Evolutionary conservation across 35 echinoderm and acorn worm species (phyloP), one percentile per base, ranked within the genome.

Genomic region (Diadema setosum): DNA sequence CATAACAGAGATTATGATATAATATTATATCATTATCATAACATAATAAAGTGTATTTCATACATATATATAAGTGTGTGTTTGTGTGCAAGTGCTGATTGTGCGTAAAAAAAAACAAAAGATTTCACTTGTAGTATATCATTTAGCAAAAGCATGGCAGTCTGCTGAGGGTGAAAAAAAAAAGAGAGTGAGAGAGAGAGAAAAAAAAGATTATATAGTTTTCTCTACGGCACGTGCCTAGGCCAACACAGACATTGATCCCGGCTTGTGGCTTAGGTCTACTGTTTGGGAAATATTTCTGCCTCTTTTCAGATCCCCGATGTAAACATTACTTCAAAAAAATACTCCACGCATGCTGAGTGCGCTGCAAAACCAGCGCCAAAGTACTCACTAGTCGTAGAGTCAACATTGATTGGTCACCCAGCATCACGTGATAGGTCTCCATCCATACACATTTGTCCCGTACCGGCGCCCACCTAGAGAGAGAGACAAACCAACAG

Each of bases 401-500:
- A 78, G 35, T 78, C 73, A 44, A 44, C 73, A 78, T 41, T 78
- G 73, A 78, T 78, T 78, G 73, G 73, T 78, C 15, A 36, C 5
- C 40, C 40, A n/a, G 35, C 11, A 25, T 78, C 73, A 78, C 73
- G 73, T 78, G 73, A 36, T 78, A 41, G 40, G 33, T 78, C 37
- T 8, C 63, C 63, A 67, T 67, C 63, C 63, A 67, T 34, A 67
- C 63, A 67, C 37, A 67, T 67, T 67, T 26, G 63, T 33, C 73
- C 73, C 73, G 73, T 78, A 41, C 40, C 73, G 73, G 73, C 73
- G 73, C 73, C 73, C 73, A 78, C 73, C 73, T 78, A 78, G 73
- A 78, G 73, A 78, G 73, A 78, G 73, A 44, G 73, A 78, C 73
- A 78, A 78, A 78, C 73, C 73, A 78, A 78, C 73, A 78, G 40